phyloP scores from a whole-genome alignment of 1,140 invertebrate genomes.

The Hyles euphorbiae region DNA sequence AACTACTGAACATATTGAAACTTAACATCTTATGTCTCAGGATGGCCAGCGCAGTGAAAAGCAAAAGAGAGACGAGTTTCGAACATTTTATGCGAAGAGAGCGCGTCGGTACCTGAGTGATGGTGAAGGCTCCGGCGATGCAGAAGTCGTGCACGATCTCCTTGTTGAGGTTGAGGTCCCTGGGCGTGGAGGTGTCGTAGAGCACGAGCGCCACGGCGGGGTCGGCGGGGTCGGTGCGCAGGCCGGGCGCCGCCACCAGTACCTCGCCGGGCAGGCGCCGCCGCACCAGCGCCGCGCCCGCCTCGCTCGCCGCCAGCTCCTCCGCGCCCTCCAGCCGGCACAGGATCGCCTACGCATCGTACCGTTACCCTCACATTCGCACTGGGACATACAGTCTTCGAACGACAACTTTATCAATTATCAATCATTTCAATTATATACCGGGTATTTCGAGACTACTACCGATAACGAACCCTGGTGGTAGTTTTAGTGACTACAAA shows the following conservation, averaged over 20 bases:
- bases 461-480: no score
- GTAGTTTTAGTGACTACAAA: no score
- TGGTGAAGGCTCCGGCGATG: constrained; percentile 50
- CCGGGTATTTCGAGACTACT: no score
- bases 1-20: no score
- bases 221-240: constrained; percentile 55
- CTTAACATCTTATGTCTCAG: no score
- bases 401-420: no score
- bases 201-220: constrained; percentile 56
- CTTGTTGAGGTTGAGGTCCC: constrained; percentile 65
- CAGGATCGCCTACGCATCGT: constrained; percentile 74
- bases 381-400: background rate
- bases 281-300: constrained; percentile 53
- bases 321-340: constrained; percentile 78
- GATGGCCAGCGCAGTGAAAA: no score
- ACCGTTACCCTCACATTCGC: background rate
- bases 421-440: no score
- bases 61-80: no score
- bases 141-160: constrained; percentile 67
- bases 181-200: constrained; percentile 61
- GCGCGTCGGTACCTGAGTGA: constrained; percentile 41
- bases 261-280: constrained; percentile 53
- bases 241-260: constrained; percentile 58
- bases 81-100: background rate
- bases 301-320: constrained; percentile 66